Conservation (phyloP, 2,113 vertebrate species). For the Lota lota region DNA sequence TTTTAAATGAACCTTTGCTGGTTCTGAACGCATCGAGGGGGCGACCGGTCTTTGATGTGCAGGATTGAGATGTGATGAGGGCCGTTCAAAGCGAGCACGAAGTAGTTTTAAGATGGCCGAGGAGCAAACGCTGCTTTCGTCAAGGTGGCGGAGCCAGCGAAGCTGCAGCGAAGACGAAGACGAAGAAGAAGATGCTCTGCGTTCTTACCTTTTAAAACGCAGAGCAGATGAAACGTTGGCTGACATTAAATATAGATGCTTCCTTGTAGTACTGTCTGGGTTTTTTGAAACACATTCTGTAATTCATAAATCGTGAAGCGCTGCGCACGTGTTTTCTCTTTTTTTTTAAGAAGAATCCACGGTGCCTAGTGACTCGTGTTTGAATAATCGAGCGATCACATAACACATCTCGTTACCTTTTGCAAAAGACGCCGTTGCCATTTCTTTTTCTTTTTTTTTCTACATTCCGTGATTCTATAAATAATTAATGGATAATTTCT, state of each 20-base stretch:
- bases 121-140: conserved; percentile 74
- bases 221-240: conserved; percentile 70
- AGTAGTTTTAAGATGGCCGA: conserved; percentile 67
- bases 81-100: conserved; percentile 73
- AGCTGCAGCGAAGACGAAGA: conserved; percentile 64
- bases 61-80: conserved; percentile 75
- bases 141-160: conserved; percentile 56
- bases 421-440: conserved; percentile 20
- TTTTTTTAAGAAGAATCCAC: conserved; percentile 8
- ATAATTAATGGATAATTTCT: conserved; percentile 39
- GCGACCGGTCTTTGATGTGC: conserved; percentile 70
- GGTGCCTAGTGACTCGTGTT: conserved; percentile 32
- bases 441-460: conserved; percentile 8
- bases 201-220: conserved; percentile 50
- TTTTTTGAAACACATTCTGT: conserved; percentile 60
- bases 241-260: conserved; percentile 73
- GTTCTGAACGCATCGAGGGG: conserved; percentile 68
- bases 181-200: conserved; percentile 35
- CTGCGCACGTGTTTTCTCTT: conserved; percentile 7
- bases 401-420: conserved; percentile 32
- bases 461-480: conserved; percentile 23
- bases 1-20: conserved; percentile 63
- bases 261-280: conserved; percentile 58
- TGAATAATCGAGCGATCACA: conserved; percentile 35
- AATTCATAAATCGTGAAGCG: conserved; percentile 53